phyloP scores from a whole-genome alignment of 2,797 vertebrate species.

The Huso huso region DNA sequence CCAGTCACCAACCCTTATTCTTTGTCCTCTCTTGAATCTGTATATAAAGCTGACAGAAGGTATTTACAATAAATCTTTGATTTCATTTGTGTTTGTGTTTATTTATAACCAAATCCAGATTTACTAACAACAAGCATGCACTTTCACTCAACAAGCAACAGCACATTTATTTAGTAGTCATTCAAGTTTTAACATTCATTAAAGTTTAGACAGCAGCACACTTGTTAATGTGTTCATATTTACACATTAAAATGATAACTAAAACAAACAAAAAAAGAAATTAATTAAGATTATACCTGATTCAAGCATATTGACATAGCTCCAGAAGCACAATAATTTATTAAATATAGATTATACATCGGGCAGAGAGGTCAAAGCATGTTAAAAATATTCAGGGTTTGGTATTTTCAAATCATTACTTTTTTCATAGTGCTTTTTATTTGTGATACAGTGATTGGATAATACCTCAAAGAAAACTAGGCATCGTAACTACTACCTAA shows the following conservation, averaged over 20 bases:
- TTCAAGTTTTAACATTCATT: slow-evolving; percentile 75
- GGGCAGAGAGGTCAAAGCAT: slow-evolving; percentile 1
- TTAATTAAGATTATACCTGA: slow-evolving; percentile 6
- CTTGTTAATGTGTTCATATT: slow-evolving; percentile 52
- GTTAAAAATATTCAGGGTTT: background rate
- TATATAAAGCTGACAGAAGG: slow-evolving; percentile 25
- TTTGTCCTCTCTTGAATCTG: background rate
- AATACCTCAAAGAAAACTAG: no score
- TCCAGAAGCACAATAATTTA: slow-evolving; percentile 1
- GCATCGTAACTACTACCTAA: no score
- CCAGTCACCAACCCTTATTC: no score
- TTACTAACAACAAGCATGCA: slow-evolving; percentile 94
- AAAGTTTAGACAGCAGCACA: slow-evolving; percentile 70
- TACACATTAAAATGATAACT: slow-evolving; percentile 65
- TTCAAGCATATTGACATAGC: background rate
- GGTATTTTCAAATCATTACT: background rate
- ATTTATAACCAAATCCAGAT: slow-evolving; percentile 86
- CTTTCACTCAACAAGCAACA: slow-evolving; percentile 90
- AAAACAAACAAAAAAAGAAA: slow-evolving; percentile 23
- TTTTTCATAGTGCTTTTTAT: no score
- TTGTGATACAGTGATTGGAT: no score
- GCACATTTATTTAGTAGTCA: slow-evolving; percentile 80
- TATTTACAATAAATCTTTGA: slow-evolving; percentile 50
- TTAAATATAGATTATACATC: slow-evolving; percentile 8
- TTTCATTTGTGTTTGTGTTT: slow-evolving; percentile 44